These are phyloP conservation scores for Mayetiola destructor DNA, from an alignment of 2,888 invertebrate genomes.

Conservation along the genomic window DNA sequence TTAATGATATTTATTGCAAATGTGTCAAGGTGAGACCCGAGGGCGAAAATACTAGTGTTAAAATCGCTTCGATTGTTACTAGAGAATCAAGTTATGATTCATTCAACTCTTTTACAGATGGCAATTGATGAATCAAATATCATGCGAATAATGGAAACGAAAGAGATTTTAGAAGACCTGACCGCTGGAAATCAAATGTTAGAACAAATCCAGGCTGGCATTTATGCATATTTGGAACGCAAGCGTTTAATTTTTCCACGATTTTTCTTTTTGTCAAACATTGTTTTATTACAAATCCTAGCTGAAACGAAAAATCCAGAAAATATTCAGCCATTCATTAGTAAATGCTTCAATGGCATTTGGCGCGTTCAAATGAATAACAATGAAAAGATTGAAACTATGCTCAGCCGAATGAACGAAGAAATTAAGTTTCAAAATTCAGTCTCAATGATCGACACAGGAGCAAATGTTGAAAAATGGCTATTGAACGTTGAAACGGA, in stretches of 20 bases:
- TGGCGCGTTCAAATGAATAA: slow-evolving; percentile 38
- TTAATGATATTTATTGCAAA: slow-evolving; percentile 36
- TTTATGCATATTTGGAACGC: slow-evolving; percentile 49
- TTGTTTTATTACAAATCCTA: slow-evolving; percentile 56
- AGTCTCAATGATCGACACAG: slow-evolving; percentile 39
- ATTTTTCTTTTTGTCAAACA: slow-evolving; percentile 62
- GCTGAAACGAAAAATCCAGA: slow-evolving; percentile 50
- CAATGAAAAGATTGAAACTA: slow-evolving; percentile 41
- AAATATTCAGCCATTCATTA: slow-evolving; percentile 45
- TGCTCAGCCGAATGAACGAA: slow-evolving; percentile 47
- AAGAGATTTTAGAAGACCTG: slow-evolving; percentile 56
- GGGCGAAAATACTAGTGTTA: background rate
- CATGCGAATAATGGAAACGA: slow-evolving; percentile 38
- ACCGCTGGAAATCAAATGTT: slow-evolving; percentile 40
- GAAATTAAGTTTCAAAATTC: slow-evolving; percentile 38
- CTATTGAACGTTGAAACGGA: slow-evolving; percentile 45
- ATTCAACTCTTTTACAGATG: slow-evolving; percentile 17
- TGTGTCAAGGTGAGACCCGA: slow-evolving; percentile 24
- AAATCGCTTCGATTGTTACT: background rate
- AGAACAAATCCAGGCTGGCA: slow-evolving; percentile 46
- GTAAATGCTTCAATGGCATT: slow-evolving; percentile 58
- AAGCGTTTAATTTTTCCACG: slow-evolving; percentile 53
- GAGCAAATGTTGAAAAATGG: slow-evolving; percentile 53
- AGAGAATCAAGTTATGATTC: background rate
- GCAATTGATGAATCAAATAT: slow-evolving; percentile 32